Evolutionary conservation across 2,113 vertebrate species (phyloP), one percentile per base, ranked within the genome.

Genomic region (Regulus satrapa): DNA sequence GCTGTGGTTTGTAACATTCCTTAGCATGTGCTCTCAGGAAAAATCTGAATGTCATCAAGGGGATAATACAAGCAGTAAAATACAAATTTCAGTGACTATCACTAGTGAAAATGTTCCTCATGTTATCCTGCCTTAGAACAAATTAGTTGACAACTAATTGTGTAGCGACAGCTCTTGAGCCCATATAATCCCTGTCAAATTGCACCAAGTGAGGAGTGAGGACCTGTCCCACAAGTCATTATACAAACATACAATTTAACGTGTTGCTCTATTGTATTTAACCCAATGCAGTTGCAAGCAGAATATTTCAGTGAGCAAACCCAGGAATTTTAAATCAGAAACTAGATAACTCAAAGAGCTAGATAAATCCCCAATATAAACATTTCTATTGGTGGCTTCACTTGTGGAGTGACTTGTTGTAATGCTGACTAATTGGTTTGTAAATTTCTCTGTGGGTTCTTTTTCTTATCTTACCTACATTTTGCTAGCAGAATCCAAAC

Each of bases 401-500:
- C 77, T 88, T 91, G 83, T 69, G 38, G 81, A 89, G 32, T 23
- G 32, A 61, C n/a, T 90, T 85, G 34, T 56, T 92, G 38, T 43
- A 95, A 85, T 12, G 6, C 28, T 79, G 84, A 80, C 67, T 97
- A 94, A 95, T 94, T 91, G 34, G 46, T 77, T 78, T 73, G 78
- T 74, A 95, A 85, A 89, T 89, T 89, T 67, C 75, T 63, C 48
- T 92, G 78, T 63, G 36, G 29, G 16, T 90, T 84, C 80, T 82
- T 92, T 82, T 84, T 84, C 87, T 96, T 91, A 90, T 69, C 66
- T 90, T 41, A 76, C 59, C 67, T 52, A 76, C n/a, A 52, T 82
- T 93, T 92, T 66, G 32, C 80, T 85, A 46, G 40, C 36, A 86
- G 94, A 94, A 86, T 86, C 56, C 91, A 92, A 94, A 96, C 75